Conservation (phyloP, 2,797 vertebrate species). For the Florisuga fusca region DNA sequence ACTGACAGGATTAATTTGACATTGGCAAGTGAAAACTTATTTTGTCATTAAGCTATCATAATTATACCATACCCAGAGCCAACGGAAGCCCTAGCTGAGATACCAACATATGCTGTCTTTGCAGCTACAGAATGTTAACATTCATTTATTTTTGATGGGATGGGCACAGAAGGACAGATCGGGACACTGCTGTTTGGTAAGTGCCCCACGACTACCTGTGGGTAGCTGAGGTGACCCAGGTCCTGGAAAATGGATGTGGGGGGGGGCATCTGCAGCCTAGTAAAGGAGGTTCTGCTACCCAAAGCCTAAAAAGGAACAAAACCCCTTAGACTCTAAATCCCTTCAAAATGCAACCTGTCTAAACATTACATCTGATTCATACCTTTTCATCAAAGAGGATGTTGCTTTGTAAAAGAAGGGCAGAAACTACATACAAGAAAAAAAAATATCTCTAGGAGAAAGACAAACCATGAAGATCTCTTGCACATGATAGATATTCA, state of each 20-base stretch:
- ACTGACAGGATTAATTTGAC: constrained; percentile 66
- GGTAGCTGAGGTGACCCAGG: neutral
- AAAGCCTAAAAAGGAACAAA: neutral
- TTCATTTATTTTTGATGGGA: neutral
- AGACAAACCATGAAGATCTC: neutral
- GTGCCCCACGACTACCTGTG: neutral
- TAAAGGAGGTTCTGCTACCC: neutral
- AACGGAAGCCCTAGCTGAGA: constrained; percentile 30
- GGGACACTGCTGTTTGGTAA: neutral
- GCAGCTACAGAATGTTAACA: neutral
- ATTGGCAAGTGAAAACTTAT: constrained; percentile 55
- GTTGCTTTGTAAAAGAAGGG: neutral
- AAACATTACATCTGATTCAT: neutral
- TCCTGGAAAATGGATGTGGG: neutral
- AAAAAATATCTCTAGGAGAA: neutral
- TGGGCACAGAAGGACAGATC: neutral
- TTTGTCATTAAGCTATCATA: constrained; percentile 64
- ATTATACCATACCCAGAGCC: constrained; percentile 51
- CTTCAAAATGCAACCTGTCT: neutral
- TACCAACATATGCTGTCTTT: neutral
- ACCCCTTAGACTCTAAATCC: neutral
- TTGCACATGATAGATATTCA: neutral
- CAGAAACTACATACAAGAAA: neutral
- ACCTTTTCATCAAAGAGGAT: neutral
- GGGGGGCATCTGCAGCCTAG: neutral